Conservation (phyloP, 1,140 invertebrate species). For the Drosophila pallidifrons region DNA sequence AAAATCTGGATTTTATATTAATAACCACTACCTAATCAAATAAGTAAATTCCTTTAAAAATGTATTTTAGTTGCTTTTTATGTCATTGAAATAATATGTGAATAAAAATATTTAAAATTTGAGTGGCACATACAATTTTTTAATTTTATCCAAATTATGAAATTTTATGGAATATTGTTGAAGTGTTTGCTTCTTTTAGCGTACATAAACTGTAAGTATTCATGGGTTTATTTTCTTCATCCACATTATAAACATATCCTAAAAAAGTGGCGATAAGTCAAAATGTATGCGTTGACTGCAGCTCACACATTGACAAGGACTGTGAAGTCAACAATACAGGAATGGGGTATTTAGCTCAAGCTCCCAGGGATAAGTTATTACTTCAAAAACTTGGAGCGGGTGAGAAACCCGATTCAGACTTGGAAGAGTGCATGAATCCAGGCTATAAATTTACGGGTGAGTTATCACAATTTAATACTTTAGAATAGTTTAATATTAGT, state of each 20-base stretch:
- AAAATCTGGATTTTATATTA: too few relatives aligned
- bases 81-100: too few relatives aligned
- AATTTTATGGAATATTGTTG: too few relatives aligned
- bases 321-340: not conserved
- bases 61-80: too few relatives aligned
- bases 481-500: not conserved
- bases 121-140: too few relatives aligned
- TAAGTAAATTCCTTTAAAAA: too few relatives aligned
- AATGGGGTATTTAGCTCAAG: not conserved
- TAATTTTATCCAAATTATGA: too few relatives aligned
- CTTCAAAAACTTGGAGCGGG: not conserved
- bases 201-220: not conserved
- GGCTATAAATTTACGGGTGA: not conserved
- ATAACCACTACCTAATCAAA: too few relatives aligned
- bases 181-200: too few relatives aligned
- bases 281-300: conserved; percentile 8
- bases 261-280: not conserved
- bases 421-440: not conserved
- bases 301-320: not conserved
- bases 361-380: not conserved
- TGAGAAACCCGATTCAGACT: not conserved
- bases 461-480: not conserved
- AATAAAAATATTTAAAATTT: too few relatives aligned
- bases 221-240: too few relatives aligned
- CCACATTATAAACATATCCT: too few relatives aligned